Evolutionary conservation across 2,797 vertebrate genomes (phyloP).

Genomic region (Phataginus tricuspis): DNA sequence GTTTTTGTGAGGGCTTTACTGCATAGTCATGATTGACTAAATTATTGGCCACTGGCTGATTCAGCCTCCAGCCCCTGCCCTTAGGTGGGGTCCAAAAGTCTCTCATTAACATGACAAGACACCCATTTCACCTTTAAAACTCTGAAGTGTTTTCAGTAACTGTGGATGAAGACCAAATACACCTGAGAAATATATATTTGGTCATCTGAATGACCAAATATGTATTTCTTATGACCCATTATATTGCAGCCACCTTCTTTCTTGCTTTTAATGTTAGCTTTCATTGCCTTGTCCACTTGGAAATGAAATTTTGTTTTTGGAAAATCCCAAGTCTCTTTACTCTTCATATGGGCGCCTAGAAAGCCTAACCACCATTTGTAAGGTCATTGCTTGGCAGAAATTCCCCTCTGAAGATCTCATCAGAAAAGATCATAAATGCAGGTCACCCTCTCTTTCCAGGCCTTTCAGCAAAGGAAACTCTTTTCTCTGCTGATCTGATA

Average conservation of each 20-base stretch:
- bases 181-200: no score
- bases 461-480: background rate
- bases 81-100: no score
- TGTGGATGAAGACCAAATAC: no score
- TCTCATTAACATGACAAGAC: no score
- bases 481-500: background rate
- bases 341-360: background rate
- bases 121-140: no score
- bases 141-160: no score
- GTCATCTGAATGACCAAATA: no score
- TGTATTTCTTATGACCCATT: no score
- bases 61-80: no score
- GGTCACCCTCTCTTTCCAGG: background rate
- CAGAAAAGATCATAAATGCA: background rate
- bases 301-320: background rate
- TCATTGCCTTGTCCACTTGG: background rate
- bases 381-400: background rate
- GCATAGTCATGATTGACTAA: no score
- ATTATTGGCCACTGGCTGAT: no score
- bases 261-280: background rate
- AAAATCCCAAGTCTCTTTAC: background rate
- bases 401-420: background rate
- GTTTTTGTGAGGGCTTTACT: no score
- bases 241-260: background rate
- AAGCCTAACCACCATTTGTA: background rate